These are phyloP conservation scores for Lucifuga dentata DNA, from an alignment of 2,113 vertebrate genomes.

Conservation along the genomic window DNA sequence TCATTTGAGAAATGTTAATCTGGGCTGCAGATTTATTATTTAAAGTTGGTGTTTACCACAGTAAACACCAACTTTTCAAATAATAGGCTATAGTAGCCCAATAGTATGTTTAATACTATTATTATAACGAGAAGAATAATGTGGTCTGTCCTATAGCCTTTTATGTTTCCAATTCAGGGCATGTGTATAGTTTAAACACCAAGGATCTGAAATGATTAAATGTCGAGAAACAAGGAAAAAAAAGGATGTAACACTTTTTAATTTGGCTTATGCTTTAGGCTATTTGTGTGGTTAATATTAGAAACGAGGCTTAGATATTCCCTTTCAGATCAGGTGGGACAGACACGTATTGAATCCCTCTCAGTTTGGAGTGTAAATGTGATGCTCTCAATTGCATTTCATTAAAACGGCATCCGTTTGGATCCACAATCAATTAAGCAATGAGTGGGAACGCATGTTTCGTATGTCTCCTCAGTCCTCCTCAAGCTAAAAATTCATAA, in stretches of 20 bases:
- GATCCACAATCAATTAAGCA: constrained; percentile 73
- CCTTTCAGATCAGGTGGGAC: constrained; percentile 75
- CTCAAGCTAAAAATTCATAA: constrained; percentile 63
- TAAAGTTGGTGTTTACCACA: constrained; percentile 1
- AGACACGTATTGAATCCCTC: constrained; percentile 64
- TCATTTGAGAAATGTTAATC: constrained; percentile 24
- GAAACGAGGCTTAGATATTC: constrained; percentile 64
- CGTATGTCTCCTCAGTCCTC: constrained; percentile 52
- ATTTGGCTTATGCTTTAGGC: constrained; percentile 79
- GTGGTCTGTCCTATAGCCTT: not conserved
- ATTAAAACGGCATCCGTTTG: constrained; percentile 64
- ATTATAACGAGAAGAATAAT: not conserved
- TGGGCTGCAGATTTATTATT: not conserved
- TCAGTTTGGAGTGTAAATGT: constrained; percentile 53
- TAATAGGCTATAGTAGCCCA: not conserved
- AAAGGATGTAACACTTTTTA: constrained; percentile 74
- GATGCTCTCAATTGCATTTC: constrained; percentile 73
- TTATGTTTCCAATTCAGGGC: constrained; percentile 8
- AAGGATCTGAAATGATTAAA: constrained; percentile 68
- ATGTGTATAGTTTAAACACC: constrained; percentile 29
- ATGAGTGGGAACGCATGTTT: constrained; percentile 73
- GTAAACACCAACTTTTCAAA: not conserved
- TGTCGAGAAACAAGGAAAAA: constrained; percentile 63
- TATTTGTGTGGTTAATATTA: constrained; percentile 78
- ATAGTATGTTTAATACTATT: constrained; percentile 15